These are phyloP conservation scores for Coccyzus lansbergi DNA, from an alignment of 2,797 vertebrate genomes.

Conservation along the genomic window DNA sequence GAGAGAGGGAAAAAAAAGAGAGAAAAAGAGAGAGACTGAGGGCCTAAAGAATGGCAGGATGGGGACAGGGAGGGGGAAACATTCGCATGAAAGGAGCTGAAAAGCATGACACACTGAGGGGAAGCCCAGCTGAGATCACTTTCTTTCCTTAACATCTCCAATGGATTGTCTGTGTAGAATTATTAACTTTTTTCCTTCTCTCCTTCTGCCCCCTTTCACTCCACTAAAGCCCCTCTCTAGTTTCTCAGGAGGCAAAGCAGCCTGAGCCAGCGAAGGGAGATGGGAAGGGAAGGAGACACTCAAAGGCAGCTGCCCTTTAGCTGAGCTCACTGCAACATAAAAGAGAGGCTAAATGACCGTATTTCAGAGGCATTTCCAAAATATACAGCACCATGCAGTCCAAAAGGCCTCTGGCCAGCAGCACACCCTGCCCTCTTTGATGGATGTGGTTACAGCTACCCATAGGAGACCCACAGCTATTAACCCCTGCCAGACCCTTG, in stretches of 20 bases:
- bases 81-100: conserved; percentile 73
- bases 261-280: background rate
- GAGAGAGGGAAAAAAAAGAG: conserved; percentile 27
- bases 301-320: background rate
- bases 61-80: background rate
- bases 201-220: conserved; percentile 31
- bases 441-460: background rate
- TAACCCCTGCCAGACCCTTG: background rate
- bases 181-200: conserved; percentile 40
- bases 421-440: background rate
- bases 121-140: conserved; percentile 54
- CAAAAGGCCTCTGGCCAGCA: background rate
- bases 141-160: conserved; percentile 7
- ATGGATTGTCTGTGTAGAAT: conserved; percentile 39
- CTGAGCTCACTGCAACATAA: conserved; percentile 17
- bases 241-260: conserved; percentile 59
- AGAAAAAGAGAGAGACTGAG: conserved; percentile 23
- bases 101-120: conserved; percentile 54
- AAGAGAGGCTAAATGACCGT: background rate
- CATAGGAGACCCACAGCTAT: background rate
- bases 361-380: conserved; percentile 47
- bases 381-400: background rate
- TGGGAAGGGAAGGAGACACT: background rate
- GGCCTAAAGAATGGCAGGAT: conserved; percentile 55
- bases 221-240: conserved; percentile 15